phyloP scores from a whole-genome alignment of 2,113 vertebrate genomes.

The Chlorodrepanis virens region DNA sequence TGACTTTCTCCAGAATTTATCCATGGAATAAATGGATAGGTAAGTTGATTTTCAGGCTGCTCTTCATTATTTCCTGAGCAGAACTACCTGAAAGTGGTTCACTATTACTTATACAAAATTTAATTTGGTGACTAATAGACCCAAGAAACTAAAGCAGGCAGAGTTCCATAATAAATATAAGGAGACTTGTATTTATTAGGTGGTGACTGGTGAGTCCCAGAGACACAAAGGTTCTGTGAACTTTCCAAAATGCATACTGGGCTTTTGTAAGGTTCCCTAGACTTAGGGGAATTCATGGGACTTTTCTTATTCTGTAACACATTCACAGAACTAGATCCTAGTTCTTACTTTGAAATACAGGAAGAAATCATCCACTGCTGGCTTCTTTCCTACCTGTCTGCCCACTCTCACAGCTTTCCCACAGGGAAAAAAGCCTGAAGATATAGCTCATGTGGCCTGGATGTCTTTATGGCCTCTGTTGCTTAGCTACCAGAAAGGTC shows the following conservation, averaged over 20 bases:
- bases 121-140: constrained; percentile 69
- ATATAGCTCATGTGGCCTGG: neutral
- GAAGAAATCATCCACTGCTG: neutral
- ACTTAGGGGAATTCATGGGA: neutral
- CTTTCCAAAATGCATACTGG: neutral
- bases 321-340: neutral
- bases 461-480: constrained; percentile 12
- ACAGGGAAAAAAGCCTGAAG: neutral
- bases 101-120: constrained; percentile 67
- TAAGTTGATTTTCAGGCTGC: constrained; percentile 58
- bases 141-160: constrained; percentile 7
- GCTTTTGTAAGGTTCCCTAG: neutral
- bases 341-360: neutral
- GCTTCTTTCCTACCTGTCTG: neutral
- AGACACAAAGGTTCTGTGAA: neutral
- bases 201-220: neutral
- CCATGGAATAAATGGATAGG: constrained; percentile 52
- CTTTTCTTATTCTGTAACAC: neutral
- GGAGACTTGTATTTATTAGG: constrained; percentile 40
- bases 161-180: constrained; percentile 41
- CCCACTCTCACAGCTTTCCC: neutral
- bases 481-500: constrained; percentile 43
- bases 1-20: constrained; percentile 43
- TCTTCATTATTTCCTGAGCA: constrained; percentile 65
- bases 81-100: constrained; percentile 63